Evolutionary conservation across 2,797 vertebrate species (phyloP), one percentile per base, ranked within the genome.

Genomic region (Rhinoraja longicauda): DNA sequence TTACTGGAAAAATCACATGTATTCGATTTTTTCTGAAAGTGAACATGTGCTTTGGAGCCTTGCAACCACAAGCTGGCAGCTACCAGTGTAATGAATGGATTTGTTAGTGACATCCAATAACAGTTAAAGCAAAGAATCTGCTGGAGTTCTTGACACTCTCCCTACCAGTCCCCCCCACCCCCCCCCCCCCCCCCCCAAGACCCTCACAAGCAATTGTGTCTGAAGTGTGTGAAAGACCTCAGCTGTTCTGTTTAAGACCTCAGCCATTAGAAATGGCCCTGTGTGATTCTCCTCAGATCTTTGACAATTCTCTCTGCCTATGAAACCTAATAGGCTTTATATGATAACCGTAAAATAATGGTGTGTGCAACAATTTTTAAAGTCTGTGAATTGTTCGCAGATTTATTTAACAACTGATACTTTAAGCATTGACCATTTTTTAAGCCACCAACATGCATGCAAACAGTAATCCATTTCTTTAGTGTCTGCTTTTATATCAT

Each of bases 41-140:
- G 88, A 15, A 67, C 64, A 64, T 64, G 17, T 4, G 36, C 59
- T 88, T 62, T 9, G n/a, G 59, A 19, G n/a, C n/a, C 59, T 64
- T 32, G 36, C 8, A 62, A 17, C 59, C 17, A 21, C 67, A 21
- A 67, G 0, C 17, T 36, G n/a, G 84, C 36, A 67, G 62, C n/a
- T 88, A 67, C 59, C 21, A 36, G 17, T 67, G 26, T 8, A 67
- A 7, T 10, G 59, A 84, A 4, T 21, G 32, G 17, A n/a, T 57
- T 64, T 62, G 29, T 59, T 5, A 6, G 29, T 86, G 82, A 29
- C 53, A 15, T 88, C 84, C 21, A 88, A 64, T 64, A 32, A 36
- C 57, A 88, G 29, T 36, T 64, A 29, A 91, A 91, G 53, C 67
- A 92, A 92, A 92, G 67, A 75, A 91, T 26, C 70, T 57, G 39